Evolutionary conservation across 2,113 vertebrate genomes (phyloP), one percentile per base, ranked within the genome.

Genomic region (Galbula dea): DNA sequence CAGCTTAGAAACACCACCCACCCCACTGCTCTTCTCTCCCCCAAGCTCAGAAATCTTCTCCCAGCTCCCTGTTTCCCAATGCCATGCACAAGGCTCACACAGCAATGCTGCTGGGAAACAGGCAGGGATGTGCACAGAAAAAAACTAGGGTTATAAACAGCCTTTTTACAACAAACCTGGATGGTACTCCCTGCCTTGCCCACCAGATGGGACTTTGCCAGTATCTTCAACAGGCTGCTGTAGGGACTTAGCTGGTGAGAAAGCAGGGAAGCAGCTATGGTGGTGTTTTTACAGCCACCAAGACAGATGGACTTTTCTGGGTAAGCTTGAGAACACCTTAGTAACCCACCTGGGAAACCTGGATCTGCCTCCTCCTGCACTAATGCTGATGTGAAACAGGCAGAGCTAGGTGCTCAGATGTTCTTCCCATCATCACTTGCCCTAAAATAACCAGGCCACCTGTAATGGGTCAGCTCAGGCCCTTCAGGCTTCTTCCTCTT

Each of bases 81-180:
- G 1, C 30, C 18, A 51, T 0, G 0, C 15, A 11, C 20, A 54
- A 52, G n/a, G 14, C 32, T 20, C 0, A 1, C 11, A 20, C 30
- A 49, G 23, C 12, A 4, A 26, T 15, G 43, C 43, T 58, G 23
- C n/a, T 78, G 32, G 32, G 30, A 26, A 58, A 39, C 26, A 23
- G n/a, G 11, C 58, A 51, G 37, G 66, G 27, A 65, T n/a, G 12
- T 1, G 2, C 19, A 9, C 0, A 2, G 30, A 36, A 36, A 55
- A 54, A 30, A 26, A 3, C 5, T 66, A 36, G 51, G 18, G 67
- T 59, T 74, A 16, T 19, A 12, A 59, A 46, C 77, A n/a, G 29
- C 15, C 10, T 58, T 83, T 89, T 20, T 65, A 18, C 51, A 45
- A 27, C 17, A 58, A 65, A 65, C 29, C n/a, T 32, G n/a, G 32